These are phyloP conservation scores for Apotomis turbidana DNA, from an alignment of 2,888 invertebrate genomes.

Conservation along the genomic window DNA sequence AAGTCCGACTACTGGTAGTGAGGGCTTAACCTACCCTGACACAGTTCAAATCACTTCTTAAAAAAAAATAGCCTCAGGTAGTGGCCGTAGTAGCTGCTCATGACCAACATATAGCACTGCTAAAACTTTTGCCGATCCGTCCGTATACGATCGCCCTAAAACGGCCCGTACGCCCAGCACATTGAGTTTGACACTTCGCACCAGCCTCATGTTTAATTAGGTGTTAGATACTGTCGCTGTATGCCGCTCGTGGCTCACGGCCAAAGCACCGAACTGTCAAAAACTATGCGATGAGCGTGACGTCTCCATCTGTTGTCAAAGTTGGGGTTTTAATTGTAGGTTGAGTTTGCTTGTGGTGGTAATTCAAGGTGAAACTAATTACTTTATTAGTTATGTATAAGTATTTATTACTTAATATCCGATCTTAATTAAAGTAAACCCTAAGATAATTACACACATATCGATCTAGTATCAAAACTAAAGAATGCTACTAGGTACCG, in stretches of 20 bases:
- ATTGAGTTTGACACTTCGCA: slow-evolving; percentile 47
- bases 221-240: slow-evolving; percentile 19
- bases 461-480: too few species aligned
- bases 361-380: not conserved
- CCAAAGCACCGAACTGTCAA: slow-evolving; percentile 3
- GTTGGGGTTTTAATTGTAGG: not conserved
- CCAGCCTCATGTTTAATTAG: slow-evolving; percentile 46
- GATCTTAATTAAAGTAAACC: too few species aligned
- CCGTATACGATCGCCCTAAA: slow-evolving; percentile 21
- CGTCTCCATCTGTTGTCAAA: slow-evolving; percentile 23
- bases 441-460: too few species aligned
- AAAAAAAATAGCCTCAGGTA: not conserved
- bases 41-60: too few species aligned
- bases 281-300: slow-evolving; percentile 14
- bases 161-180: slow-evolving; percentile 39
- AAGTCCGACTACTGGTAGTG: too few species aligned
- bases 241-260: not conserved
- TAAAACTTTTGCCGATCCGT: not conserved
- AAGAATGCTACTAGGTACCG: too few species aligned
- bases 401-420: too few species aligned
- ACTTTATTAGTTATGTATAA: too few species aligned
- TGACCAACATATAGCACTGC: not conserved
- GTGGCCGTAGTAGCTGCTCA: not conserved
- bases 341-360: not conserved
- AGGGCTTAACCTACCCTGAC: too few species aligned